A percentile compares a stretch with the other conserved stretches of the same genome.
Evolutionary conservation across 2,113 vertebrate species (phyloP).

Genomic region (Ariopsis seemanni): DNA sequence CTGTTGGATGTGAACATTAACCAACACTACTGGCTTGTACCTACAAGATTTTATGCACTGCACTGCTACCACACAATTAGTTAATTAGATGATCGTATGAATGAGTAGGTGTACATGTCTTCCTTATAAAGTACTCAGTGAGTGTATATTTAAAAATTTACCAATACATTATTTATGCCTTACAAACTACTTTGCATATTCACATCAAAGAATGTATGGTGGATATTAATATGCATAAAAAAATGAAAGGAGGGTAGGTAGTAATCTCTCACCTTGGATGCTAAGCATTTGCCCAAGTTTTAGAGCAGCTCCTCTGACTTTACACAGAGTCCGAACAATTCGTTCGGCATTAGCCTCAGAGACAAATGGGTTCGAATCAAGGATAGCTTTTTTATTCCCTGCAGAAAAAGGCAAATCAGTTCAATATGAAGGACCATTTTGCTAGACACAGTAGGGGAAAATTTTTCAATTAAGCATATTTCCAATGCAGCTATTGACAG

Average conservation of each 20-base stretch:
- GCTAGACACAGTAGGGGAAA: background rate
- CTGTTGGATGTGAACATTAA: background rate
- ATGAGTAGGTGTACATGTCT: background rate
- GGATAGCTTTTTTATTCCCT: conserved; percentile 79
- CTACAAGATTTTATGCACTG: background rate
- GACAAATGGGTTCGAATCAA: conserved; percentile 90
- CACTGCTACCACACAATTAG: background rate
- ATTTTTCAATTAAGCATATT: background rate
- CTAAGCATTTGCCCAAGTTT: conserved; percentile 98
- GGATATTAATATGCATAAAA: background rate
- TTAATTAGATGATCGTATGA: background rate
- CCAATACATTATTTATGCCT: background rate
- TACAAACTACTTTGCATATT: background rate
- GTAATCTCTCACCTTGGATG: conserved; percentile 85
- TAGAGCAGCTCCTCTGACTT: conserved; percentile 90
- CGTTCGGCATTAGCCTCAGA: conserved; percentile 93
- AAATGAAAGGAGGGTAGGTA: background rate
- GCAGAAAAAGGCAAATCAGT: background rate
- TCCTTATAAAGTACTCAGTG: background rate
- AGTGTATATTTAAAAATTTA: background rate
- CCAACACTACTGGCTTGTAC: background rate
- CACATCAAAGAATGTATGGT: too few species aligned
- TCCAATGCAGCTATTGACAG: background rate
- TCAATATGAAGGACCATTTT: background rate
- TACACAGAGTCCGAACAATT: conserved; percentile 90